phyloP scores from a whole-genome alignment of 37 sponge, comb jelly and placozoan species.

The Tethya wilhelma region DNA sequence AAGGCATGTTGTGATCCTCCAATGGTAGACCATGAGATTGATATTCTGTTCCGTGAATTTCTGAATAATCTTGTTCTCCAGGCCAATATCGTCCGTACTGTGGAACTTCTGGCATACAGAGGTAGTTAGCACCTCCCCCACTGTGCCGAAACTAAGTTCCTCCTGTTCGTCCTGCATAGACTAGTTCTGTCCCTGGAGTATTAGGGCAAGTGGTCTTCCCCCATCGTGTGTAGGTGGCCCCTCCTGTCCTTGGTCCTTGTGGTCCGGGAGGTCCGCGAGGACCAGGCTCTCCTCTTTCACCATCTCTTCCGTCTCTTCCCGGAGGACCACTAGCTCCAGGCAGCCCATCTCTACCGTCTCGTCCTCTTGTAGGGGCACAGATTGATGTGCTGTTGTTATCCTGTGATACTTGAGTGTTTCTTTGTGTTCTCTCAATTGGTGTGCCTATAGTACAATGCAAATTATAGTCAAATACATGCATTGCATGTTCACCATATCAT shows the following conservation, averaged over 20 bases:
- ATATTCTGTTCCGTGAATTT: conserved; percentile 56
- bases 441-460: too few relatives aligned
- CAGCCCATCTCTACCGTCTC: too few relatives aligned
- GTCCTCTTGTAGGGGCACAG: too few relatives aligned
- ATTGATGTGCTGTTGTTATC: too few relatives aligned
- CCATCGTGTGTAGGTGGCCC: conserved; percentile 56
- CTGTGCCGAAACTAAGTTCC: neutral
- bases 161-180: conserved; percentile 38
- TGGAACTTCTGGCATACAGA: conserved; percentile 52
- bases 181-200: conserved; percentile 48
- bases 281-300: too few relatives aligned
- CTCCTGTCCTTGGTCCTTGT: conserved; percentile 8
- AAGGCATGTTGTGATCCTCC: conserved; percentile 47
- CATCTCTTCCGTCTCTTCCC: too few relatives aligned
- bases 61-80: conserved; percentile 13
- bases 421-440: too few relatives aligned
- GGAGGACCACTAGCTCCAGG: too few relatives aligned
- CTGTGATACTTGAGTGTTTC: too few relatives aligned
- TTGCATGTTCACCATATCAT: too few relatives aligned
- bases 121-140: conserved; percentile 64
- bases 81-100: neutral
- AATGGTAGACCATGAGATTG: neutral
- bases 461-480: too few relatives aligned
- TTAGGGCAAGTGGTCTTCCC: conserved; percentile 53
- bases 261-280: neutral